A percentile compares a stretch with the other conserved stretches of the same genome.
These are phyloP conservation scores for Hipposideros larvatus DNA, from an alignment of 2,797 vertebrate genomes.

Conservation along the genomic window DNA sequence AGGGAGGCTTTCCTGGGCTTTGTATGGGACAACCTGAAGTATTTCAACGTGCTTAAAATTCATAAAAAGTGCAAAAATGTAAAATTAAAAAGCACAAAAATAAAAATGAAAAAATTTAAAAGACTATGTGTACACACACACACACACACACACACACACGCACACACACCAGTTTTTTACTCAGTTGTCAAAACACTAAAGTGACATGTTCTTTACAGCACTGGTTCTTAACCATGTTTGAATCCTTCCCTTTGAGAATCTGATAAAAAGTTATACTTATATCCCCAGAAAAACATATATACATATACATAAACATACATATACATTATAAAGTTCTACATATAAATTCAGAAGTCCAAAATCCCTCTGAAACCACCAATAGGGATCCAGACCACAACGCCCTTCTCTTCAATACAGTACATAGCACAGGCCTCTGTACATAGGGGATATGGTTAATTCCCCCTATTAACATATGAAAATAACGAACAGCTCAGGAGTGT, in stretches of 20 bases:
- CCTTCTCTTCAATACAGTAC: neutral
- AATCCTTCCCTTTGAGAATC: constrained; percentile 17
- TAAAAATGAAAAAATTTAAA: neutral
- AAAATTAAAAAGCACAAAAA: neutral
- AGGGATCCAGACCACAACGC: neutral
- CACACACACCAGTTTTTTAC: neutral
- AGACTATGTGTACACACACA: no score
- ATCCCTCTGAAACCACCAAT: neutral
- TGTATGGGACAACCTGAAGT: neutral
- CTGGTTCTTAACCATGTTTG: neutral
- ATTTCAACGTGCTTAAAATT: constrained; percentile 9
- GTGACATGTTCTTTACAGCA: neutral
- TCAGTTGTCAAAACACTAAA: constrained; percentile 7
- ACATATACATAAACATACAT: neutral
- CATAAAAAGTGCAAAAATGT: neutral
- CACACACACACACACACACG: no score
- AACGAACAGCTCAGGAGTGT: neutral
- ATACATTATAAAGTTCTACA: neutral
- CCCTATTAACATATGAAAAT: neutral
- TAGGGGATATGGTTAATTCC: neutral
- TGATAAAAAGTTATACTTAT: neutral
- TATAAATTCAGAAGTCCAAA: neutral
- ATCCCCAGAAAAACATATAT: neutral
- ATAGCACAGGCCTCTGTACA: neutral
- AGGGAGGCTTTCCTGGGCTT: neutral